Percentiles rank a stretch among this genome's conserved stretches.
Conservation (phyloP, 2,888 invertebrate species). For the Chaitophorus viminalis region DNA sequence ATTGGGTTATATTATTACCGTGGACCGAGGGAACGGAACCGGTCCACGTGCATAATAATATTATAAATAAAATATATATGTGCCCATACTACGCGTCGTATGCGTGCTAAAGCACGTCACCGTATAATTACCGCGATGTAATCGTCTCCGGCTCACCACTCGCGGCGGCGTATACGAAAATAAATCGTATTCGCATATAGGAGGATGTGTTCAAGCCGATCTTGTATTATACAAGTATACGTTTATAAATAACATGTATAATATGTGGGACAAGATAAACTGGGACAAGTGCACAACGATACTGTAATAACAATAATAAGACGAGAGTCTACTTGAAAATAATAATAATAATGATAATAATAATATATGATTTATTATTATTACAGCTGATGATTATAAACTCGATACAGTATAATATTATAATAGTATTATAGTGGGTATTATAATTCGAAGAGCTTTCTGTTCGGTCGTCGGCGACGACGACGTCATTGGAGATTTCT, state of each 20-base stretch:
- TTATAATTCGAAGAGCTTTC: not conserved
- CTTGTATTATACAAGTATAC: no score
- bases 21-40: no score
- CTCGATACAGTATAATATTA: no score
- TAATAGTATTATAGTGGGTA: not conserved
- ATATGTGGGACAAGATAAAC: not conserved
- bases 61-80: no score
- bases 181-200: not conserved
- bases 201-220: not conserved
- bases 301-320: not conserved
- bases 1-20: no score
- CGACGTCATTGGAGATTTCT: not conserved
- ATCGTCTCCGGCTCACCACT: not conserved
- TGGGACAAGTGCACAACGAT: conserved; percentile 22
- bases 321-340: not conserved
- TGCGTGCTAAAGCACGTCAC: not conserved
- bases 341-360: not conserved
- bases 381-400: no score
- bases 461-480: not conserved
- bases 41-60: no score
- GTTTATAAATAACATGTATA: conserved; percentile 17
- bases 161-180: conserved; percentile 7
- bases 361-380: no score
- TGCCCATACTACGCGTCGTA: not conserved
- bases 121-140: conserved; percentile 5